A percentile compares a stretch with the other conserved stretches of the same genome.
These are phyloP conservation scores for Chiloscyllium plagiosum DNA, from an alignment of 2,113 vertebrate genomes.

Conservation along the genomic window DNA sequence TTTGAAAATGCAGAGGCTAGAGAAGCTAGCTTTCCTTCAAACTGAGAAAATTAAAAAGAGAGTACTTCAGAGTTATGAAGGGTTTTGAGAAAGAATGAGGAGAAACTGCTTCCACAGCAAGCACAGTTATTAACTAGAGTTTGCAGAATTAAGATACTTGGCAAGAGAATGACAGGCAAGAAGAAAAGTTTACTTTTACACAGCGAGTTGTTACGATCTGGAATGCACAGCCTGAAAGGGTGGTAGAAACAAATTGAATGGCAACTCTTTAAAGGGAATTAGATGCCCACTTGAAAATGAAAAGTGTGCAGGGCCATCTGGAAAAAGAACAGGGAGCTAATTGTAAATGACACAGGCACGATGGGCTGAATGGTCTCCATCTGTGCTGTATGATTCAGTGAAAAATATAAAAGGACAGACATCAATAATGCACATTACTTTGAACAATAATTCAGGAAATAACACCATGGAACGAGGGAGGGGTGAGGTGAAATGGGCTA, in stretches of 20 bases:
- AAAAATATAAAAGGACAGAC: not conserved
- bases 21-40: not conserved
- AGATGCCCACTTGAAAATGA: not conserved
- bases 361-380: not conserved
- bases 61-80: not conserved
- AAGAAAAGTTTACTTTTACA: not conserved
- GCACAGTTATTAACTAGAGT: not conserved
- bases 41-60: not conserved
- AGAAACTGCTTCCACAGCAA: not conserved
- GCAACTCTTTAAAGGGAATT: not conserved
- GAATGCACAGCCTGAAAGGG: not conserved
- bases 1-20: not conserved
- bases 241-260: not conserved
- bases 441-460: not conserved
- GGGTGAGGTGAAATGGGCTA: not conserved
- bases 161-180: not conserved
- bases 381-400: not conserved
- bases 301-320: not conserved
- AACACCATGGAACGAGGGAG: not conserved
- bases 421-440: not conserved
- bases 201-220: not conserved
- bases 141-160: not conserved
- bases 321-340: not conserved
- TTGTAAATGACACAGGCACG: not conserved
- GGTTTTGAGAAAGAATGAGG: not conserved